A percentile compares a stretch with the other conserved stretches of the same genome.
These are phyloP conservation scores for Anolis carolinensis DNA, from an alignment of 2,113 vertebrate species.

Conservation along the genomic window DNA sequence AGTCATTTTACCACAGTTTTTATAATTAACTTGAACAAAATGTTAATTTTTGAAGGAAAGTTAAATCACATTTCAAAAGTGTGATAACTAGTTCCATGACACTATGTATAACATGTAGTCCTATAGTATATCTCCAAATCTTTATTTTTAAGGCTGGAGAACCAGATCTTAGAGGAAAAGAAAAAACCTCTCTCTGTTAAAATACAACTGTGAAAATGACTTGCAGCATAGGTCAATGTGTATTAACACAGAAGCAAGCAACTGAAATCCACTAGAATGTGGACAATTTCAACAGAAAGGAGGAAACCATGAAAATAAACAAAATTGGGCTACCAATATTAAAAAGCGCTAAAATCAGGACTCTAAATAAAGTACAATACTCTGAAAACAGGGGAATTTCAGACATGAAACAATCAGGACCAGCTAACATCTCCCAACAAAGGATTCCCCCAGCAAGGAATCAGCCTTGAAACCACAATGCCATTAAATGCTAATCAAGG, in stretches of 20 bases:
- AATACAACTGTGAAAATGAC: neutral
- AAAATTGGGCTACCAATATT: no score
- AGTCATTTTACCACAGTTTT: neutral
- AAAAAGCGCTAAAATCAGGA: no score
- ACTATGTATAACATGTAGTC: constrained; percentile 33
- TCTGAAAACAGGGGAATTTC: no score
- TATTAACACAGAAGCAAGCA: neutral
- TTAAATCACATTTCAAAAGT: neutral
- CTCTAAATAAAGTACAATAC: no score
- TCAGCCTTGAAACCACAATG: no score
- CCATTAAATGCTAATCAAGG: no score
- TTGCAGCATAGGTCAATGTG: neutral
- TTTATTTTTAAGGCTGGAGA: neutral
- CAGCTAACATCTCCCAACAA: no score
- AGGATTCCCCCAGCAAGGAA: no score
- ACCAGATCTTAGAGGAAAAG: neutral
- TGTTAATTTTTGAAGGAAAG: neutral
- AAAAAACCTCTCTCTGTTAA: neutral
- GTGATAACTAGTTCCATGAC: neutral
- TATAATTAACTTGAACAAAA: neutral
- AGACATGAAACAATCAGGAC: no score
- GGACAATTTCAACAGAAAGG: no score
- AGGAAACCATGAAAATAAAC: no score
- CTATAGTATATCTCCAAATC: neutral
- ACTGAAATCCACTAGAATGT: no score